Evolutionary conservation across 2,113 vertebrate species (phyloP).

Genomic region (pig (Sus scrofa)): DNA sequence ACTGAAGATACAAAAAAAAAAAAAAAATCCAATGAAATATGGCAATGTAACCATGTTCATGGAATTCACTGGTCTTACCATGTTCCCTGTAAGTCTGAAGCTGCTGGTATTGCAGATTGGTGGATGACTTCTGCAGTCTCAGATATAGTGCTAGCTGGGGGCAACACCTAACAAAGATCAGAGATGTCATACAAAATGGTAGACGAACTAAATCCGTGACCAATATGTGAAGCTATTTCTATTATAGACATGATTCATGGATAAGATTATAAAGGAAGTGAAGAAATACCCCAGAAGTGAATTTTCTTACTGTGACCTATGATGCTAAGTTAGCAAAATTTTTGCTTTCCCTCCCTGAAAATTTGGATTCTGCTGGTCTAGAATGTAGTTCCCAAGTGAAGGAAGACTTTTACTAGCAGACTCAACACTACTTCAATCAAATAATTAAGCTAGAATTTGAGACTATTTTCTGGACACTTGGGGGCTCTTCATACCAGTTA

Average conservation of each 20-base stretch:
- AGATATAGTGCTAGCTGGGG: background rate
- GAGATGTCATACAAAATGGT: background rate
- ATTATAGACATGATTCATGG: background rate
- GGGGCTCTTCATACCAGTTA: background rate
- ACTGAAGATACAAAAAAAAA: too few relatives aligned
- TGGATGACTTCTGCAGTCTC: background rate
- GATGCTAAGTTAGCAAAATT: background rate
- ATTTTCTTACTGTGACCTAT: background rate
- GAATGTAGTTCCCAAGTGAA: background rate
- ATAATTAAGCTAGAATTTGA: conserved; percentile 23
- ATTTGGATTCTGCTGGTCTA: background rate
- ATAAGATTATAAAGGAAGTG: background rate
- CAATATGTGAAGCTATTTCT: background rate
- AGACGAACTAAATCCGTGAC: background rate
- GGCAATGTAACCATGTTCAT: background rate
- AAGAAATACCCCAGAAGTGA: background rate
- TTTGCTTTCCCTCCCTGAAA: background rate
- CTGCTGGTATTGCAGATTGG: background rate
- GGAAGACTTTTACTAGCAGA: background rate
- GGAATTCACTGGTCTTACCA: background rate
- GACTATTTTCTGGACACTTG: background rate
- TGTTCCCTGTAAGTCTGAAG: background rate
- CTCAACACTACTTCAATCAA: background rate
- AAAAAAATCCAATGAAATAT: background rate
- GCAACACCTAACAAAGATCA: background rate